These are phyloP conservation scores for Emydoidea blandingii DNA, from an alignment of 2,797 vertebrate species.

Conservation along the genomic window DNA sequence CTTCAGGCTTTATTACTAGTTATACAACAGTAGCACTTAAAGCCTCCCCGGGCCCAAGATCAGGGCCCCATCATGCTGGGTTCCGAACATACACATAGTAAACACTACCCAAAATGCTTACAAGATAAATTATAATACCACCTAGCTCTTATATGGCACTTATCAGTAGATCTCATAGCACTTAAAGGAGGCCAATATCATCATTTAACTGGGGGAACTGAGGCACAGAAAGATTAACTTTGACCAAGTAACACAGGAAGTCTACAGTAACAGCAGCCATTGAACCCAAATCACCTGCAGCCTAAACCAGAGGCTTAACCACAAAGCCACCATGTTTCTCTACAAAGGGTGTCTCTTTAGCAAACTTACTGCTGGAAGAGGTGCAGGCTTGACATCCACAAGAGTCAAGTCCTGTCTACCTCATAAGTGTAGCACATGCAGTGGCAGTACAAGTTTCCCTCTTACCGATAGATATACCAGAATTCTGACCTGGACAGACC, in stretches of 20 bases:
- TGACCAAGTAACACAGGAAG: background rate
- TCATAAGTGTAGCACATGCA: background rate
- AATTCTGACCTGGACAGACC: background rate
- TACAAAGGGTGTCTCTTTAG: background rate
- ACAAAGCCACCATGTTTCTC: background rate
- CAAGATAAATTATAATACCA: background rate
- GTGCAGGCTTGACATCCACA: background rate
- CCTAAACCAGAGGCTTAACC: background rate
- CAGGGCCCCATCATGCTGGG: background rate
- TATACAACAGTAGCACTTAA: background rate
- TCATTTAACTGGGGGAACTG: background rate
- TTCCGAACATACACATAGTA: background rate
- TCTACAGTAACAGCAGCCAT: background rate
- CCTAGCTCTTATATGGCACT: background rate
- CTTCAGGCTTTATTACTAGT: background rate
- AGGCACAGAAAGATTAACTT: background rate
- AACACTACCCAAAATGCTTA: background rate
- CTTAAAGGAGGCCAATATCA: background rate
- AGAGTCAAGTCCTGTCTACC: background rate
- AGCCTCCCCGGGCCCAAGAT: background rate
- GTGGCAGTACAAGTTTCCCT: background rate
- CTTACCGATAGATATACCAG: background rate
- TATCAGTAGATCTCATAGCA: background rate
- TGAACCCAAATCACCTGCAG: background rate
- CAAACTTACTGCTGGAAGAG: background rate